phyloP scores from a whole-genome alignment of 37 sponge, comb jelly and placozoan genomes.

The Ianthella basta region DNA sequence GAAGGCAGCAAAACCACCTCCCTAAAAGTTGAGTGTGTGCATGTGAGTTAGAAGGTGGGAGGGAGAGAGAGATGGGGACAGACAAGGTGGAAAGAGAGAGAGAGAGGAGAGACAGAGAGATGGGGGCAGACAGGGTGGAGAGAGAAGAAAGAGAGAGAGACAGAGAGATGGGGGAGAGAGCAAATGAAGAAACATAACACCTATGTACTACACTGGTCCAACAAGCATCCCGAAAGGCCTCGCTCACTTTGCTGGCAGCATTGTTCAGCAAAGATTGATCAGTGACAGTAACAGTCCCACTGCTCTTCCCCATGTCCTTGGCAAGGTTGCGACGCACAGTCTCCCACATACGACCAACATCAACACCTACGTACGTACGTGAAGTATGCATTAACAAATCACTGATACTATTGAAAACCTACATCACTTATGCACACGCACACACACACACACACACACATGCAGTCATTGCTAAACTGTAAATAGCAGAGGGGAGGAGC shows the following conservation, averaged over 20 bases:
- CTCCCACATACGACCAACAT: slow-evolving; percentile 5
- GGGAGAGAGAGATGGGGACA: background rate
- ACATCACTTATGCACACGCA: too few species aligned
- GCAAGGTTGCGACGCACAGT: slow-evolving; percentile 55
- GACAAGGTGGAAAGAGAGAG: too few species aligned
- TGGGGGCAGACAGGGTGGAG: too few species aligned
- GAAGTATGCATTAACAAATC: background rate
- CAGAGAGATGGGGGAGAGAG: too few species aligned
- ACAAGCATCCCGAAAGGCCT: too few species aligned
- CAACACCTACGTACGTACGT: background rate
- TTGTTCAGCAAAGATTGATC: slow-evolving; percentile 6
- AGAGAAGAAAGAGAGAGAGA: too few species aligned
- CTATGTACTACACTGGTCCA: too few species aligned
- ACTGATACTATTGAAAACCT: background rate
- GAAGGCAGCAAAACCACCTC: slow-evolving; percentile 47
- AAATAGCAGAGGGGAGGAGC: too few species aligned
- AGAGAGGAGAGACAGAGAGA: too few species aligned
- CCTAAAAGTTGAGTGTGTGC: background rate
- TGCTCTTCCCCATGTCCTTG: slow-evolving; percentile 31
- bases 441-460: too few species aligned
- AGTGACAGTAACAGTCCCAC: background rate
- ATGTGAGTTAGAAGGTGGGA: background rate
- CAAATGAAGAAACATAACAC: too few species aligned
- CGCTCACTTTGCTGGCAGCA: background rate
- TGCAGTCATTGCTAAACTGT: too few species aligned